Percentiles rank a stretch among this genome's conserved stretches.
phyloP scores from a whole-genome alignment of 2,888 invertebrate species.

The Tupiocoris notatus region DNA sequence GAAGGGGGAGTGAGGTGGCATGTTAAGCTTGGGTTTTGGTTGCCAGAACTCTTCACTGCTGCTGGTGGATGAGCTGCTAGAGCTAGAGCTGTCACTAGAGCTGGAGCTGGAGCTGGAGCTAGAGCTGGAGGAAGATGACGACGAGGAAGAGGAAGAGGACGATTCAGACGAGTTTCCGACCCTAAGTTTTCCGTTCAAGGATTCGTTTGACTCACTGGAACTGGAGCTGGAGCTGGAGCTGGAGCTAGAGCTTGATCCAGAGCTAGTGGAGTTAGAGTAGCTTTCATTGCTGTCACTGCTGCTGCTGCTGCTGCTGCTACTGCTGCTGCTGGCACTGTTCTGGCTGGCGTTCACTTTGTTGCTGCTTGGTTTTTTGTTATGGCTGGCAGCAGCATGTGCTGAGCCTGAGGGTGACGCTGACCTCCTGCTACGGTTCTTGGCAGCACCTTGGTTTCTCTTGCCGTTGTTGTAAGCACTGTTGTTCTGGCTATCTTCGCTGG shows the following conservation, averaged over 20 bases:
- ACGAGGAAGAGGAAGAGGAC: constrained; percentile 45
- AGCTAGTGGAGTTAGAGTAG: constrained; percentile 41
- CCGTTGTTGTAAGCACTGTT: background rate
- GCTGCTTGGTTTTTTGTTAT: background rate
- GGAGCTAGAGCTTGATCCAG: constrained; percentile 32
- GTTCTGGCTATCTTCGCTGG: constrained; percentile 5
- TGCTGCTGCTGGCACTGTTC: constrained; percentile 34
- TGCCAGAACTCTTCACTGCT: constrained; percentile 53
- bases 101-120: constrained; percentile 47
- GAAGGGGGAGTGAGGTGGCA: constrained; percentile 57
- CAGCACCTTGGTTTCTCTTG: background rate
- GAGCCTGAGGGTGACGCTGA: background rate
- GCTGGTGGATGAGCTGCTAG: constrained; percentile 57
- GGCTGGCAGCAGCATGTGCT: background rate
- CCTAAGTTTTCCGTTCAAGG: background rate
- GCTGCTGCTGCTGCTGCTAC: constrained; percentile 44
- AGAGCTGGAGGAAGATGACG: constrained; percentile 46
- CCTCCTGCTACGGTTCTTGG: constrained; percentile 19
- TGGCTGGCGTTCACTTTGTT: constrained; percentile 31
- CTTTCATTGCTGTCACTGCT: constrained; percentile 45
- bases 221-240: constrained; percentile 36
- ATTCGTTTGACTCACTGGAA: constrained; percentile 26
- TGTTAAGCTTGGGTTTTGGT: constrained; percentile 55
- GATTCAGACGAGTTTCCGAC: constrained; percentile 35
- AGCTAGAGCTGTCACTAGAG: constrained; percentile 53